These are phyloP conservation scores for Callitettix versicolor DNA, from an alignment of 1,140 invertebrate genomes.

Conservation along the genomic window DNA sequence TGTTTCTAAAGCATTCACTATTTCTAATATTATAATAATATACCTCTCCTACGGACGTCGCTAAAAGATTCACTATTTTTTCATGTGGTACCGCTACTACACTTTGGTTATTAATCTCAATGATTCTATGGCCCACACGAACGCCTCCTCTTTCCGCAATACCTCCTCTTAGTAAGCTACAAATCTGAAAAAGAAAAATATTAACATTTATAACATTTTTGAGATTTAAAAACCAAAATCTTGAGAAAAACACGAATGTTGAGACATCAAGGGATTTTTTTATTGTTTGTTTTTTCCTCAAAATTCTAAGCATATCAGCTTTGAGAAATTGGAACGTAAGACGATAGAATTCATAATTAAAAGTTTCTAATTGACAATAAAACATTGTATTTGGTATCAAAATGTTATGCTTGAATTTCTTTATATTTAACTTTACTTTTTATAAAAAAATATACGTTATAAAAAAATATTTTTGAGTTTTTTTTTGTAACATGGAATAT, in stretches of 20 bases:
- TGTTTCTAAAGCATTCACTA: background rate
- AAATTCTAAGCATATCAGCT: too few species aligned
- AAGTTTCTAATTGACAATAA: too few species aligned
- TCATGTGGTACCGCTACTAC: constrained; percentile 99
- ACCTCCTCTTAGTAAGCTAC: constrained; percentile 90
- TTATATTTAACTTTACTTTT: too few species aligned
- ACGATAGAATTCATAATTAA: too few species aligned
- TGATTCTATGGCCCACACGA: constrained; percentile 95
- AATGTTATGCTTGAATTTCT: too few species aligned
- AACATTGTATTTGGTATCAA: too few species aligned
- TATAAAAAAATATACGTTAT: background rate
- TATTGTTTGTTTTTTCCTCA: too few species aligned
- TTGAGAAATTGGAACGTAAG: too few species aligned
- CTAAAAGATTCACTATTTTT: constrained; percentile 96
- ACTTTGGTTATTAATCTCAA: constrained; percentile 98
- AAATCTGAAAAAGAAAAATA: constrained; percentile 61
- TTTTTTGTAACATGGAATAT: too few species aligned
- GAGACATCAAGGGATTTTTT: too few species aligned
- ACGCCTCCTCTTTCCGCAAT: constrained; percentile 98
- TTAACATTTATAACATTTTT: background rate
- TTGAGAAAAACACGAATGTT: too few species aligned
- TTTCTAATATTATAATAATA: constrained; percentile 24
- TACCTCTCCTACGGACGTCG: constrained; percentile 97
- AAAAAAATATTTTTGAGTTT: background rate
- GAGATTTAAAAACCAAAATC: too few species aligned